A percentile compares a stretch with the other conserved stretches of the same genome.
Evolutionary conservation across 2,113 vertebrate genomes (phyloP).

Genomic region (Potamarius usumacintae): DNA sequence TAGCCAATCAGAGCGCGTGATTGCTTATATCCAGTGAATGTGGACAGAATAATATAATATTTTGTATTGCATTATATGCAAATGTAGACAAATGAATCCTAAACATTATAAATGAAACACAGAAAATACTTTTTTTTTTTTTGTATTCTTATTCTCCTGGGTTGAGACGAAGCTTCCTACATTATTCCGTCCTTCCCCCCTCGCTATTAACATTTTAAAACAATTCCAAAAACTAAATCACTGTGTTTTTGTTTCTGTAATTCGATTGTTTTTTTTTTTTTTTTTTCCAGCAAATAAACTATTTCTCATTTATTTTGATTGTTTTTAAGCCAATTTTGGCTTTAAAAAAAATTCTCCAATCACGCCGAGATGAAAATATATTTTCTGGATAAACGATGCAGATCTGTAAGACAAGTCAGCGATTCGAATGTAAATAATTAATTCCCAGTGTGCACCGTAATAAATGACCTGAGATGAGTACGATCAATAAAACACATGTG

Average conservation of each 20-base stretch:
- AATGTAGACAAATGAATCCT: not conserved
- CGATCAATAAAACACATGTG: slow-evolving; percentile 30
- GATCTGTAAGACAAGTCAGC: slow-evolving; percentile 11
- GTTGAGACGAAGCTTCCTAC: not conserved
- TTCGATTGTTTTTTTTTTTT: not conserved
- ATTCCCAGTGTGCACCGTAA: not conserved
- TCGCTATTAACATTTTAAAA: not conserved
- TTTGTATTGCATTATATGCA: slow-evolving; percentile 30
- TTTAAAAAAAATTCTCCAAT: not conserved
- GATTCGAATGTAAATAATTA: slow-evolving; percentile 22
- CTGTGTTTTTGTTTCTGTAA: not conserved
- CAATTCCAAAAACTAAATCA: not conserved
- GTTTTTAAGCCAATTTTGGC: not conserved
- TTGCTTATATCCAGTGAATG: no score
- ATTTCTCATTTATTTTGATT: not conserved
- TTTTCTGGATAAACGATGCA: slow-evolving; percentile 35
- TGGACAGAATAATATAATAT: not conserved
- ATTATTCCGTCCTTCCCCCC: no score
- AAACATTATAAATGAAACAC: not conserved
- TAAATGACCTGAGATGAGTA: slow-evolving; percentile 14
- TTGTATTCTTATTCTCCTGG: not conserved
- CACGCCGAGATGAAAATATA: not conserved
- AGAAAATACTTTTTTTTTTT: not conserved
- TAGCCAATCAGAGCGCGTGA: no score
- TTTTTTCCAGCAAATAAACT: not conserved